Conservation (phyloP, 2,888 invertebrate species). For the Globia sparganii region DNA sequence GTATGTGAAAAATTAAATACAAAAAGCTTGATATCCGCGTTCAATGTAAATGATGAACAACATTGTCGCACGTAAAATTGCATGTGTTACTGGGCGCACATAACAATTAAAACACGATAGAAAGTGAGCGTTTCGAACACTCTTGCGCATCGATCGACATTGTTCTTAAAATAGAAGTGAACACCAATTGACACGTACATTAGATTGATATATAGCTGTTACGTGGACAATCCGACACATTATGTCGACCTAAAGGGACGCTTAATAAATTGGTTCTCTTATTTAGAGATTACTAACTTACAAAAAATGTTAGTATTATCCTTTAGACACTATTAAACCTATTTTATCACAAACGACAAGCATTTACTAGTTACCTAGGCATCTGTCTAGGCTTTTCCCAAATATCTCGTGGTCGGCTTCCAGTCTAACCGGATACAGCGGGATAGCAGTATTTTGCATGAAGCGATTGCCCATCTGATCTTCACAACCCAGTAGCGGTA, state of each 20-base stretch:
- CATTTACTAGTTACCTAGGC: not conserved
- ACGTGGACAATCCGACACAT: slow-evolving; percentile 60
- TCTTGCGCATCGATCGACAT: slow-evolving; percentile 78
- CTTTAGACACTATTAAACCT: not conserved
- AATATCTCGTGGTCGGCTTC: not conserved
- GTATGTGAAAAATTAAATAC: slow-evolving; percentile 17
- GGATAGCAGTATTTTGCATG: not conserved
- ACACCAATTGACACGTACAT: slow-evolving; percentile 83
- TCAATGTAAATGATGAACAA: slow-evolving; percentile 82
- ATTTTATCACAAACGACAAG: not conserved
- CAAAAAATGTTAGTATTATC: not conserved
- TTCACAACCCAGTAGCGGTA: not conserved
- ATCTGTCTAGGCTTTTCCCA: not conserved
- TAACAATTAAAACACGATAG: slow-evolving; percentile 89
- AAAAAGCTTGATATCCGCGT: slow-evolving; percentile 74
- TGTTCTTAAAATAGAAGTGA: slow-evolving; percentile 83
- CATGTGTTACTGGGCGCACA: slow-evolving; percentile 84
- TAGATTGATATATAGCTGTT: slow-evolving; percentile 71
- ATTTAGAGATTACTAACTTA: slow-evolving; percentile 2
- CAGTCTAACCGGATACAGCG: not conserved
- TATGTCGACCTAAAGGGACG: slow-evolving; percentile 39
- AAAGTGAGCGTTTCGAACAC: slow-evolving; percentile 85
- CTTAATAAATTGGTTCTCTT: slow-evolving; percentile 23
- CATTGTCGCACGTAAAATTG: slow-evolving; percentile 89
- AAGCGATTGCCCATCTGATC: not conserved